Evolutionary conservation across 2,888 invertebrate species (phyloP).

Genomic region (Elysia crispata): DNA sequence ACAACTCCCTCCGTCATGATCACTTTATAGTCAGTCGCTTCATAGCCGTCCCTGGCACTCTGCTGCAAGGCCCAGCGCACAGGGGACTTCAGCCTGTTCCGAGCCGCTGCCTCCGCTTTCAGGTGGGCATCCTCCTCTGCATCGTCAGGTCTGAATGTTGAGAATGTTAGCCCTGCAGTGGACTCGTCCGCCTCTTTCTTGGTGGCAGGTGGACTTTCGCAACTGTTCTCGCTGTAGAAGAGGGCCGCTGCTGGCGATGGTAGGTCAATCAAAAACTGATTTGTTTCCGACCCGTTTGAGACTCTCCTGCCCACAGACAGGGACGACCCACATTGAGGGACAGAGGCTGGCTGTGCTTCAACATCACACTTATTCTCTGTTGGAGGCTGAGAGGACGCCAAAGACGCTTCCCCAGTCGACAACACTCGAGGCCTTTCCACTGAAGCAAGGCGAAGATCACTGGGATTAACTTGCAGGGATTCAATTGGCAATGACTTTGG

Average conservation of each 20-base stretch:
- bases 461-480: conserved; percentile 1
- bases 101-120: conserved; percentile 23
- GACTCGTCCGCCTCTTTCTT: conserved; percentile 36
- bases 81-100: conserved; percentile 36
- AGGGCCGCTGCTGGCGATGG: conserved; percentile 63
- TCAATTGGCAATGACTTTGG: conserved; percentile 30
- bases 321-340: not conserved
- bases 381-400: not conserved
- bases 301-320: conserved; percentile 19
- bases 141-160: conserved; percentile 56
- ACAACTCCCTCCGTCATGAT: conserved; percentile 43
- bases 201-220: conserved; percentile 54
- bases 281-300: conserved; percentile 29
- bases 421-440: not conserved
- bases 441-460: conserved; percentile 1
- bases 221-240: conserved; percentile 53
- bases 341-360: not conserved
- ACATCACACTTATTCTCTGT: not conserved
- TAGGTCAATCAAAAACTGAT: conserved; percentile 54
- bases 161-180: conserved; percentile 50
- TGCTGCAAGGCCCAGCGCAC: conserved; percentile 53
- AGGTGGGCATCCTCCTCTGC: conserved; percentile 32
- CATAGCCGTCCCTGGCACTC: conserved; percentile 51
- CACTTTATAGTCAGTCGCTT: conserved; percentile 37
- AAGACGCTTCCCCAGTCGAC: not conserved